phyloP scores from a whole-genome alignment of 2,888 invertebrate genomes.

The Apocheima hispidaria region DNA sequence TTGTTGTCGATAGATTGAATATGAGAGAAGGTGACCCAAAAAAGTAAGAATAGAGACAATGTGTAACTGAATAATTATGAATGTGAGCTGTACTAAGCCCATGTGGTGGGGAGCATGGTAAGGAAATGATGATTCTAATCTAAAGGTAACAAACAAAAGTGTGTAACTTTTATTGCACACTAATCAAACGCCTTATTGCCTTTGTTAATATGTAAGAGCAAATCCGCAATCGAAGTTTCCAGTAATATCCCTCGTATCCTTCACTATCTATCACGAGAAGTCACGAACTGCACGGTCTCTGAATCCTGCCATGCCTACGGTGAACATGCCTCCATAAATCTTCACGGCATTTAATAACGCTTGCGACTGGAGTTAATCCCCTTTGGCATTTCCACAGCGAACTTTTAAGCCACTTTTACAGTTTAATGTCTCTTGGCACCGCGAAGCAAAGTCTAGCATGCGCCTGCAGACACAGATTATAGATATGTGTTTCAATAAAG shows the following conservation, averaged over 20 bases:
- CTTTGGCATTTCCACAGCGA: constrained; percentile 26
- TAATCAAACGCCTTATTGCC: neutral
- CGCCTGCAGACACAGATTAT: neutral
- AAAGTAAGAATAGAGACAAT: neutral
- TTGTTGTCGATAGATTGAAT: neutral
- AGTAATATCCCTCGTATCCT: neutral
- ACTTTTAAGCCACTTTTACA: constrained; percentile 11
- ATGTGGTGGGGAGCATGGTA: neutral
- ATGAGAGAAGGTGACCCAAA: neutral
- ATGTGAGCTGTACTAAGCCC: neutral
- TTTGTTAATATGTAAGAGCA: neutral
- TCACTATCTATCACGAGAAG: constrained; percentile 12
- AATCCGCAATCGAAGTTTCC: constrained; percentile 3
- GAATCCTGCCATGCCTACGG: neutral
- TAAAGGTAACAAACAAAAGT: neutral
- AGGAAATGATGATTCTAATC: neutral
- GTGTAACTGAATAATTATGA: neutral
- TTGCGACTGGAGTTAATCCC: constrained; percentile 18
- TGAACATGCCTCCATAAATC: constrained; percentile 14
- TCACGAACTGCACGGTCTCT: constrained; percentile 25
- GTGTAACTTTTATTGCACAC: neutral
- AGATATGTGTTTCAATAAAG: neutral
- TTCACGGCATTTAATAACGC: constrained; percentile 14
- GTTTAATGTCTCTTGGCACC: neutral
- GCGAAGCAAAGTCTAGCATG: neutral